Conservation (phyloP, 2,797 vertebrate species). For the Notoglanidium macrostoma region DNA sequence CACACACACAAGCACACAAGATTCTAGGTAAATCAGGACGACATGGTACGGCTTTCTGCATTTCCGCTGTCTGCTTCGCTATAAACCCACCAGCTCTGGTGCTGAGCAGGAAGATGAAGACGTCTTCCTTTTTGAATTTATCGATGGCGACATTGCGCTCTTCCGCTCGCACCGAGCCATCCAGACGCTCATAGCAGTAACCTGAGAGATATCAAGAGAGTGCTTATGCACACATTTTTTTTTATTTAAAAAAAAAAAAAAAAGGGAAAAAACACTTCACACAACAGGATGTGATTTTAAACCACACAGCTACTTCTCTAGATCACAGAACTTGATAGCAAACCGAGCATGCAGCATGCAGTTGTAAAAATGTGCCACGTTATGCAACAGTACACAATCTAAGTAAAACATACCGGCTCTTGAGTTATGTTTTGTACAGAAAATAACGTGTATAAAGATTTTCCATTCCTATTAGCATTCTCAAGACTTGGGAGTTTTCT, state of each 20-base stretch:
- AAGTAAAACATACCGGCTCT: background rate
- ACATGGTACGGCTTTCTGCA: background rate
- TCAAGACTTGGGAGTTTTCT: background rate
- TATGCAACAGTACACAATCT: background rate
- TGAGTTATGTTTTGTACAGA: background rate
- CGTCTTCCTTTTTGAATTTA: conserved; percentile 85
- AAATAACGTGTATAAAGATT: background rate
- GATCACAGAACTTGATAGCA: conserved; percentile 41
- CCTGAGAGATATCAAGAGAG: conserved; percentile 66
- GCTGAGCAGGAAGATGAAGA: conserved; percentile 91
- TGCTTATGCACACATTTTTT: background rate
- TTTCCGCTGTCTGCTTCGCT: background rate
- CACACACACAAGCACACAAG: background rate
- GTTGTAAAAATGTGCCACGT: too few relatives aligned
- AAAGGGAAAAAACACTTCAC: background rate
- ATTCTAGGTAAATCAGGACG: background rate
- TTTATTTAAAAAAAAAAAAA: background rate
- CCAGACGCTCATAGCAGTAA: conserved; percentile 91
- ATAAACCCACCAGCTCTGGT: conserved; percentile 85
- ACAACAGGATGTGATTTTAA: conserved; percentile 50
- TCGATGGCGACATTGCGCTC: conserved; percentile 90
- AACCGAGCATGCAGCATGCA: background rate
- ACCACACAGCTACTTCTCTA: conserved; percentile 46
- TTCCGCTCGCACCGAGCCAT: conserved; percentile 90
- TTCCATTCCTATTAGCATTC: background rate